A percentile compares a stretch with the other conserved stretches of the same genome.
phyloP scores from a whole-genome alignment of 1,140 invertebrate species.

The Leptestheria dahalacensis region DNA sequence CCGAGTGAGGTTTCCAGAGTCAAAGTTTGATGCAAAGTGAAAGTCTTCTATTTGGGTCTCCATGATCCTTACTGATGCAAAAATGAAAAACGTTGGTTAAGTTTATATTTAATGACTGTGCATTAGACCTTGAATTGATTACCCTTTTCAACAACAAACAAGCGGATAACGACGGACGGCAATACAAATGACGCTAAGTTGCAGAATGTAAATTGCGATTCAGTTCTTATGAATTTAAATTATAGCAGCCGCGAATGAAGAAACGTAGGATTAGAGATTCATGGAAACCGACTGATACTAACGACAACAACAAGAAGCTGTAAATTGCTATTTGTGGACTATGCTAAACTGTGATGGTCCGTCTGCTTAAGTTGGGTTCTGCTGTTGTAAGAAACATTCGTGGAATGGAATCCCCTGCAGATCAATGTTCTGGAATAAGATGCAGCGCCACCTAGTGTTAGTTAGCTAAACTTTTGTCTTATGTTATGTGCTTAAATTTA shows the following conservation, averaged over 20 bases:
- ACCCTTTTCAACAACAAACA: background rate
- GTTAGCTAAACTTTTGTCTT: background rate
- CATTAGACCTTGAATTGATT: background rate
- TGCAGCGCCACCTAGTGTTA: background rate
- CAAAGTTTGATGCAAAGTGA: constrained; percentile 62
- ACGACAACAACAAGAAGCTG: too few species aligned
- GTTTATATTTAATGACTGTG: background rate
- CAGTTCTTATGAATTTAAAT: too few species aligned
- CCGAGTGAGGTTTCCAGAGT: constrained; percentile 67
- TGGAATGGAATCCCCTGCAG: background rate
- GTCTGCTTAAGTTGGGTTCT: background rate
- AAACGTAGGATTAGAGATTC: too few species aligned
- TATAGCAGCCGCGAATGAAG: too few species aligned
- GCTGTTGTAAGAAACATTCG: background rate
- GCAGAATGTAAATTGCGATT: too few species aligned
- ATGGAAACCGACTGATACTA: too few species aligned
- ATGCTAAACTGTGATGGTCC: background rate
- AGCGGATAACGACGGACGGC: too few species aligned
- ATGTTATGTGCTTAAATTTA: background rate
- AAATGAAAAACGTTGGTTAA: background rate
- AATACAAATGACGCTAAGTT: too few species aligned
- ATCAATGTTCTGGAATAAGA: background rate
- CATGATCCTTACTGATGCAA: constrained; percentile 19
- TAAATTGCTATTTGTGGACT: too few species aligned
- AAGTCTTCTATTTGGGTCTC: constrained; percentile 43